Conservation (phyloP, 2,888 invertebrate genomes). For the Drosophila antonietae region DNA sequence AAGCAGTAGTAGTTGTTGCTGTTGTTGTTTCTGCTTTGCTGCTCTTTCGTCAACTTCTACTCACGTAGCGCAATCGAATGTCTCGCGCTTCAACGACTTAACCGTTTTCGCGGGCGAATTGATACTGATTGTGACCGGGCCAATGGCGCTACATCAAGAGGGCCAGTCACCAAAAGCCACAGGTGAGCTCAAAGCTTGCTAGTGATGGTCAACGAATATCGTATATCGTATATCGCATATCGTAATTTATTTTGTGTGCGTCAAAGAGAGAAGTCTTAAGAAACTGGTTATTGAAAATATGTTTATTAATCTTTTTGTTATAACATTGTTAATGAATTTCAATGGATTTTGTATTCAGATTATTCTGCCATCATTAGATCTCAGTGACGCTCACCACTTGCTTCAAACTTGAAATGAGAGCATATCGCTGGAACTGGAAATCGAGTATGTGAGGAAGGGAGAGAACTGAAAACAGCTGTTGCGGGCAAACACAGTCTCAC, state of each 20-base stretch:
- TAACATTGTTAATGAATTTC: not conserved
- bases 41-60: constrained; percentile 31
- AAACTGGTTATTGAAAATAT: not conserved
- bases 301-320: not conserved
- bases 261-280: not conserved
- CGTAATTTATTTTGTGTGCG: not conserved
- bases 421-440: constrained; percentile 9
- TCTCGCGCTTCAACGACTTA: constrained; percentile 64
- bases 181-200: constrained; percentile 55
- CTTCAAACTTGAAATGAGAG: constrained; percentile 56
- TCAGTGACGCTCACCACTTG: constrained; percentile 36
- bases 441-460: constrained; percentile 14
- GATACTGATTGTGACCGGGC: constrained; percentile 62
- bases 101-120: constrained; percentile 76
- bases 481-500: not conserved
- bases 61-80: constrained; percentile 40
- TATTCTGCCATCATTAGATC: not conserved
- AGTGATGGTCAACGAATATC: constrained; percentile 36
- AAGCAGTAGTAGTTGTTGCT: not conserved
- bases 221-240: not conserved
- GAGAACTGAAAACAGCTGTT: constrained; percentile 29
- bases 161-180: constrained; percentile 61
- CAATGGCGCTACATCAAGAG: constrained; percentile 44
- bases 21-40: constrained; percentile 19
- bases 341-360: not conserved